Evolutionary conservation across 2,113 vertebrate species (phyloP), one percentile per base, ranked within the genome.

Genomic region (Cinclus cinclus): DNA sequence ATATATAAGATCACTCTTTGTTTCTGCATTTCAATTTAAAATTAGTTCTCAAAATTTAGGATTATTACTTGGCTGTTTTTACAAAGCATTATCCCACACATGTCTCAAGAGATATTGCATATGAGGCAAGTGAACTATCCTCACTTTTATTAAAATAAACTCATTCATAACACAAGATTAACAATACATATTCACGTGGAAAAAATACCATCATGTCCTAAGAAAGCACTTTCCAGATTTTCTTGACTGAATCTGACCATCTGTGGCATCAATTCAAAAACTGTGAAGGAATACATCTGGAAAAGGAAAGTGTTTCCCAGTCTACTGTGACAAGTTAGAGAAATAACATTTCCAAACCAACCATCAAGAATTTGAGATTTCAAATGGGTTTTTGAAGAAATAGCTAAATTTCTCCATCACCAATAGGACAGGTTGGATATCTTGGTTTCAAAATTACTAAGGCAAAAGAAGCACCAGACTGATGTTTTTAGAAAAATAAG

Each of bases 11-110:
- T 31, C 22, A 59, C 42, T 65, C 71, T 63, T 73, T 78, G 53
- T 59, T 94, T 83, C 82, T 71, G 47, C 33, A 89, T 94, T 89
- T 89, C 53, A 74, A 42, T 49, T 94, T 70, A 87, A 91, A 95
- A 94, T 92, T 85, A 59, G n/a, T 83, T 91, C 41, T 70, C 41
- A 83, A 85, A 86, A 95, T 83, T 88, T 86, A 92, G 49, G 44
- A 86, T 82, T 87, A 85, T 60, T 94, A 47, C 59, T 73, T 67
- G 31, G 35, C 41, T 74, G 30, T 0, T 89, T 93, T 59, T 8
- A 60, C 55, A 80, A 91, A 63, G 49, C 62, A 28, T 83, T 89
- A 91, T 74, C 67, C 47, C 35, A 94, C 52, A 59, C 63, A 56
- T 7, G 47, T 62, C 92, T 77, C 89, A 56, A 63, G 70, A 78